phyloP scores from a whole-genome alignment of 1,140 invertebrate genomes.

The Diprion similis region DNA sequence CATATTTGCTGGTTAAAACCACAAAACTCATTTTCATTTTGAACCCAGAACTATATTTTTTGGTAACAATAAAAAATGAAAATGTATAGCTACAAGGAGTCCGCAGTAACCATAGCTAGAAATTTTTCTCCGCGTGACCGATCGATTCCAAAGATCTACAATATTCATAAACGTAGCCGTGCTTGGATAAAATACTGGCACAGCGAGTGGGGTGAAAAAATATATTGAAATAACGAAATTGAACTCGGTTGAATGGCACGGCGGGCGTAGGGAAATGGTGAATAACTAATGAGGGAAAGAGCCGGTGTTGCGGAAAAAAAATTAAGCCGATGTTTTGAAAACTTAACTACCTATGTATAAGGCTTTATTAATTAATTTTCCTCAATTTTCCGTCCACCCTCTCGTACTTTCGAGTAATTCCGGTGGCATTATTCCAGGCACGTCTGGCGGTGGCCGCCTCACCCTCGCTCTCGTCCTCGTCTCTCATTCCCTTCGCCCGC shows the following conservation, averaged over 20 bases:
- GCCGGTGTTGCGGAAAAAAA: constrained; percentile 34
- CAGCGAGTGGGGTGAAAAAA: constrained; percentile 16
- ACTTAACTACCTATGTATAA: constrained; percentile 55
- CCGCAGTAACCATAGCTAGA: no score
- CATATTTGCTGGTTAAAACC: no score
- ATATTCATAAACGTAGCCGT: no score
- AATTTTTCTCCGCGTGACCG: no score
- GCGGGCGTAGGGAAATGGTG: constrained; percentile 26
- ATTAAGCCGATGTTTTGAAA: constrained; percentile 57
- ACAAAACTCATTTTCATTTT: no score
- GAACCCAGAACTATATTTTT: no score
- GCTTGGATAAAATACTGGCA: constrained; percentile 34
- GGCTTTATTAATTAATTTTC: constrained; percentile 61
- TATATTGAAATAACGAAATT: constrained; percentile 23
- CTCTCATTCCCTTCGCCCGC: constrained; percentile 33
- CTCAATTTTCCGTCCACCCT: constrained; percentile 48
- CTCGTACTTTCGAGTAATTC: constrained; percentile 48
- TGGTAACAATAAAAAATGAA: no score
- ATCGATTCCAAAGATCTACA: no score
- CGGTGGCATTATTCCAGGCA: constrained; percentile 58
- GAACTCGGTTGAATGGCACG: constrained; percentile 15
- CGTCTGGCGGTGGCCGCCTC: constrained; percentile 51
- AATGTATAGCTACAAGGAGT: no score
- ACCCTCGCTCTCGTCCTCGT: constrained; percentile 39
- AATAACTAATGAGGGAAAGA: constrained; percentile 20